Percentiles rank a stretch among this genome's conserved stretches.
phyloP scores from a whole-genome alignment of 2,888 invertebrate species.

The Mesorhabditis sp. region DNA sequence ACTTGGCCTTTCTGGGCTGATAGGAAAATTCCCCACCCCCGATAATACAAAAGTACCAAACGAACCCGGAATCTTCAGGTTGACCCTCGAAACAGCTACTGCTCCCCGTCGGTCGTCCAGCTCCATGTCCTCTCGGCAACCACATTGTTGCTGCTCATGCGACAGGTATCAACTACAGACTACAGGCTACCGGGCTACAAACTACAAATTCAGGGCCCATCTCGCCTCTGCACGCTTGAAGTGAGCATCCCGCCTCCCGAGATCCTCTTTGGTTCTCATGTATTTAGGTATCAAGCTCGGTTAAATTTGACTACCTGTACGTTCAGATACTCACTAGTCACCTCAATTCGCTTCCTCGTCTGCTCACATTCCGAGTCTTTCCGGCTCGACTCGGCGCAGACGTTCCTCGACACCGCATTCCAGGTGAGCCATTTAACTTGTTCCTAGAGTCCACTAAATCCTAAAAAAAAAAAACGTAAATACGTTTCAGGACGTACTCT shows the following conservation, averaged over 20 bases:
- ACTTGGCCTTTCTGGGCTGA: no score
- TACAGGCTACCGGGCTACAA: no score
- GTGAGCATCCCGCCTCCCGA: background rate
- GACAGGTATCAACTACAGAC: background rate
- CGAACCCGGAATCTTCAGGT: background rate
- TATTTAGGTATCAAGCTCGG: background rate
- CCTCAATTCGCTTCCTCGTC: background rate
- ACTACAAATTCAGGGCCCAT: background rate
- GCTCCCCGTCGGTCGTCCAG: slow-evolving; percentile 1
- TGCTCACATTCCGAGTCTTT: background rate
- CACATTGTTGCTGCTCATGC: background rate
- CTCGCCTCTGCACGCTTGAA: background rate
- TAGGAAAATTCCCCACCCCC: no score
- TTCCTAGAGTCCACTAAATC: no score
- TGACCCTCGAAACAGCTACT: slow-evolving; percentile 2
- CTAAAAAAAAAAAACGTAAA: no score
- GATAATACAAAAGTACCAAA: no score
- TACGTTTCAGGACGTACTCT: background rate
- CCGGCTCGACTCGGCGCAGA: background rate
- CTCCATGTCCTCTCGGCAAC: slow-evolving; percentile 4
- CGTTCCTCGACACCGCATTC: background rate
- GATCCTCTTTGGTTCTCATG: background rate
- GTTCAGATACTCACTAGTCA: background rate
- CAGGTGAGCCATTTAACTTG: background rate
- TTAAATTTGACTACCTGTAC: background rate